Evolutionary conservation across 2,797 vertebrate genomes (phyloP).

Genomic region (Morelia viridis): DNA sequence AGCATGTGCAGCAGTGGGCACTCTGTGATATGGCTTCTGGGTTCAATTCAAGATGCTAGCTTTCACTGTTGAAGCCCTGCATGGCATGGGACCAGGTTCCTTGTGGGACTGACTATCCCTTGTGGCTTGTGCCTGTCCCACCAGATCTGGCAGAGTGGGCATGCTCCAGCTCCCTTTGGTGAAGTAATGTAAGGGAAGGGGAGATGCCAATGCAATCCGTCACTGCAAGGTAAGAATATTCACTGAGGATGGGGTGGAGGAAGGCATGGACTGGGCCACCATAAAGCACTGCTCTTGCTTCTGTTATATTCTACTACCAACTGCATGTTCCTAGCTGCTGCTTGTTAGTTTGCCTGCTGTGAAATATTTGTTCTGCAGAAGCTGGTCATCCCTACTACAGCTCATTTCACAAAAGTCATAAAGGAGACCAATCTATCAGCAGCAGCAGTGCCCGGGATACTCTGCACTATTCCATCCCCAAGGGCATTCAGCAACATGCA

Average conservation of each 20-base stretch:
- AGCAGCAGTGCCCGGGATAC: neutral
- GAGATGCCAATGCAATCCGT: neutral
- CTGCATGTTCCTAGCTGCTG: neutral
- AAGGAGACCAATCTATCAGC: neutral
- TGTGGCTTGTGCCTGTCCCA: neutral
- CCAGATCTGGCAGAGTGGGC: neutral
- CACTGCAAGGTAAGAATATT: neutral
- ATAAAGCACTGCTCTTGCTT: neutral
- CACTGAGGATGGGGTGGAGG: neutral
- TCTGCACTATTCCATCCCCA: neutral
- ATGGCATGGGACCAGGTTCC: neutral
- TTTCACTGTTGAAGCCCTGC: neutral
- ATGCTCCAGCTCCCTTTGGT: neutral
- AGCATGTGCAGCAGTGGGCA: neutral
- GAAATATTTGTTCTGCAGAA: neutral
- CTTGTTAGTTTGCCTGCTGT: neutral
- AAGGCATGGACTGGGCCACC: neutral
- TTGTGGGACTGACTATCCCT: neutral
- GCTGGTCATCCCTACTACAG: neutral
- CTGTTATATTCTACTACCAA: neutral
- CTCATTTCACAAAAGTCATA: neutral
- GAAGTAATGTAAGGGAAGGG: neutral
- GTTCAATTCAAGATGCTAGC: neutral
- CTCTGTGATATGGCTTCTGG: neutral
- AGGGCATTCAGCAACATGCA: neutral